Evolutionary conservation across 2,888 invertebrate species (phyloP), one percentile per base, ranked within the genome.

Genomic region (Aporophyla nigra): DNA sequence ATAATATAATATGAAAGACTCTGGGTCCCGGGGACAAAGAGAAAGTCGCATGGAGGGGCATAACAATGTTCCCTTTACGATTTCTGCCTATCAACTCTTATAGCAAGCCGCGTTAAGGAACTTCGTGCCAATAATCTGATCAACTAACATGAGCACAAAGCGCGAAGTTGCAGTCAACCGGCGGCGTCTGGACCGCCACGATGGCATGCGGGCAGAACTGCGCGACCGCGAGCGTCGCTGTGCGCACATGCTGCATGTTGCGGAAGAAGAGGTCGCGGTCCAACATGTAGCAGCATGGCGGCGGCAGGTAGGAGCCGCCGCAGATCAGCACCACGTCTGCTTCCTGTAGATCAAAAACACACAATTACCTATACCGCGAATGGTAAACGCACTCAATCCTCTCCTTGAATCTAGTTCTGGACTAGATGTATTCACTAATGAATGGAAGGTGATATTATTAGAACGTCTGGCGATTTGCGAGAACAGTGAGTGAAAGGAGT

Each of bases 271-370:
- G 88, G 10, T 95, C 94, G 6, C 94, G 93, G 78, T 96, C 96
- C 71, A 78, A 78, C 24, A 88, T 90, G 87, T 92, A 90, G 90
- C 95, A 95, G 89, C 91, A 89, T 6, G 96, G 94, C 9, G 96
- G 95, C 84, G 90, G 72, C 51, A 92, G 88, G 91, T 93, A 92
- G 71, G 86, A 80, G 0, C 96, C 96, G 27, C 96, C 96, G 86
- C 96, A 96, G 69, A 96, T 94, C 67, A 96, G 77, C 56, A 95
- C 96, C 75, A 96, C 96, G 78, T 96, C 96, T 0, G 95, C 87
- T 49, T 95, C 88, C 96, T 96, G 75, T 0, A 51, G 33, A 46
- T 46, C 16, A 75, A 27, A 67, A 75, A 43, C 14, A 66, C 27
- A 65, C 16, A n/a, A 27, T 43, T 51, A 71, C 9, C 4, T 14